These are phyloP conservation scores for Callyntrura sp. DNA, from an alignment of 2,888 invertebrate genomes.

Conservation along the genomic window DNA sequence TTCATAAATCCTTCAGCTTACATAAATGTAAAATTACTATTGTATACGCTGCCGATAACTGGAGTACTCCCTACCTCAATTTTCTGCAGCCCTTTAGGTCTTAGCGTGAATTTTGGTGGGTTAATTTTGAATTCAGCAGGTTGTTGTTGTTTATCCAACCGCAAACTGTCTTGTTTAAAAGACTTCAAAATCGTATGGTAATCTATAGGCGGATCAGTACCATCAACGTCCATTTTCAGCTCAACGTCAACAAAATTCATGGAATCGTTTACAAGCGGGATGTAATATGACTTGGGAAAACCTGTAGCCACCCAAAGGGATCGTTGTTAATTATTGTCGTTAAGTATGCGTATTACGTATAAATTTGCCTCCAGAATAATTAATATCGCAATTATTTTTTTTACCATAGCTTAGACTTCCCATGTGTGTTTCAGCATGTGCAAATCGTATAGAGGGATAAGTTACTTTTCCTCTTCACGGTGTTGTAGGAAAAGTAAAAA, in stretches of 20 bases:
- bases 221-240: conserved; percentile 75
- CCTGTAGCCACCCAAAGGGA: conserved; percentile 45
- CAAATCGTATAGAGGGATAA: conserved; percentile 75
- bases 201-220: conserved; percentile 73
- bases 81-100: conserved; percentile 73
- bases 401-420: conserved; percentile 79
- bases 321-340: background rate
- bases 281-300: conserved; percentile 69
- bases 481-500: background rate
- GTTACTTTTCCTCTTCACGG: conserved; percentile 65
- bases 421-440: conserved; percentile 45
- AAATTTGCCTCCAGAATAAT: no score
- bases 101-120: conserved; percentile 68
- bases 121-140: conserved; percentile 77
- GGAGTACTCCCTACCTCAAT: conserved; percentile 73
- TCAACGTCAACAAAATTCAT: conserved; percentile 70
- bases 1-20: no score
- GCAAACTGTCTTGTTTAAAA: conserved; percentile 56
- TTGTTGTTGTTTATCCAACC: conserved; percentile 51
- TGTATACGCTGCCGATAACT: no score
- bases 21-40: no score
- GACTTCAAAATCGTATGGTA: conserved; percentile 63
- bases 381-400: no score
- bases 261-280: conserved; percentile 78
- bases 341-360: background rate